A percentile compares a stretch with the other conserved stretches of the same genome.
Evolutionary conservation across 1,140 invertebrate species (phyloP).

Genomic region (Macrocentrus cingulum): DNA sequence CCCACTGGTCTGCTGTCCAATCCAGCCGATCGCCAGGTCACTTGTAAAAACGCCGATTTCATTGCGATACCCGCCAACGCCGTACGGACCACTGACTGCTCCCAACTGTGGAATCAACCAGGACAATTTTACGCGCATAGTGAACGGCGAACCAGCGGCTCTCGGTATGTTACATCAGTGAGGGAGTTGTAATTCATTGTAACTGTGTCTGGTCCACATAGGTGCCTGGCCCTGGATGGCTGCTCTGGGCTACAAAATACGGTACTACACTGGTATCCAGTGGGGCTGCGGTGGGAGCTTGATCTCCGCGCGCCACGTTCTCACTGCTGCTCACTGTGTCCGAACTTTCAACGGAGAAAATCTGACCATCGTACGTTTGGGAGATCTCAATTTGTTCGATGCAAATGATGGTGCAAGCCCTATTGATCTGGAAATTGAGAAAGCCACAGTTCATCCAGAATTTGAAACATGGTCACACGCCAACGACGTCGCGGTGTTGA

Average conservation of each 20-base stretch:
- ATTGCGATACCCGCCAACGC: too few relatives aligned
- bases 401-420: slow-evolving; percentile 67
- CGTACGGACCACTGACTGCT: slow-evolving; percentile 29
- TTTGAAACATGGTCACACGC: slow-evolving; percentile 66
- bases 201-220: slow-evolving; percentile 32
- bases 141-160: slow-evolving; percentile 39
- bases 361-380: slow-evolving; percentile 67
- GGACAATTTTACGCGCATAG: slow-evolving; percentile 30
- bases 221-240: slow-evolving; percentile 76
- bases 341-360: slow-evolving; percentile 58
- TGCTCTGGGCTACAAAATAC: slow-evolving; percentile 65
- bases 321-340: slow-evolving; percentile 88
- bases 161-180: slow-evolving; percentile 34
- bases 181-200: too few relatives aligned
- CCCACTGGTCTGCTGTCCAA: slow-evolving; percentile 61
- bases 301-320: slow-evolving; percentile 69
- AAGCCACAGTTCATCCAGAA: slow-evolving; percentile 65
- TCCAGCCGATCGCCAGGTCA: not conserved
- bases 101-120: slow-evolving; percentile 44
- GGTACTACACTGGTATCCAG: slow-evolving; percentile 46
- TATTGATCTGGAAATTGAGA: slow-evolving; percentile 64
- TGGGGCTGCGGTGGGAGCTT: slow-evolving; percentile 82
- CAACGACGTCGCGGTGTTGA: slow-evolving; percentile 78
- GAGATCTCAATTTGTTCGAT: slow-evolving; percentile 69
- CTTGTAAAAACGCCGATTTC: slow-evolving; percentile 3